Evolutionary conservation across 64 coral and sea anemone genomes (phyloP).

Genomic region (Montipora efflorescens): DNA sequence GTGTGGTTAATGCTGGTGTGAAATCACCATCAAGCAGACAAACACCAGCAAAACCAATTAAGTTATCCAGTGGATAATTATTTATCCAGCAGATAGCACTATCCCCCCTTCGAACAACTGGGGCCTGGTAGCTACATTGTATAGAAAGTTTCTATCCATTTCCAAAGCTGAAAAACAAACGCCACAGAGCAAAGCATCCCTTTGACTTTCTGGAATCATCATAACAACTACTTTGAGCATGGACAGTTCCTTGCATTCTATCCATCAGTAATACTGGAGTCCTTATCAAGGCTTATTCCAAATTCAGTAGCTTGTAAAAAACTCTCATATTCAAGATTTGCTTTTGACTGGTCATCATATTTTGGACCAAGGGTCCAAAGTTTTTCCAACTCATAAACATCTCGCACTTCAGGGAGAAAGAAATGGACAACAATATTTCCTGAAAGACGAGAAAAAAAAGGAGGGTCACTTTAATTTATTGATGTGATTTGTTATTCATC

Average conservation of each 20-base stretch:
- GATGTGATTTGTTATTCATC: too few relatives aligned
- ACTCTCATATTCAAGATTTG: conserved; percentile 71
- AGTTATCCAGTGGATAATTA: too few relatives aligned
- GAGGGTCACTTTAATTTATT: too few relatives aligned
- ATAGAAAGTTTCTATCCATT: too few relatives aligned
- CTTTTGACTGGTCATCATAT: conserved; percentile 95
- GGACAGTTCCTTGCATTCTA: background rate
- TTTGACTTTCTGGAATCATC: background rate
- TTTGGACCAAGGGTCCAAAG: conserved; percentile 91
- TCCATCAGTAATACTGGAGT: background rate
- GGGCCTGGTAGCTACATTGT: too few relatives aligned
- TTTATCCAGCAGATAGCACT: too few relatives aligned
- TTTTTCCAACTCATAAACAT: conserved; percentile 96
- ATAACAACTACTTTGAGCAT: background rate
- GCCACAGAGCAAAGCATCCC: background rate
- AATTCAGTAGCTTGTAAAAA: conserved; percentile 39
- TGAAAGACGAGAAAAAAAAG: background rate
- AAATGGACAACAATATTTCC: conserved; percentile 95
- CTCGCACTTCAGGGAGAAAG: conserved; percentile 89
- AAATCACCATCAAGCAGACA: too few relatives aligned
- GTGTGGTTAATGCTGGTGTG: too few relatives aligned
- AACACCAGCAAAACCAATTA: too few relatives aligned
- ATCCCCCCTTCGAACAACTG: too few relatives aligned
- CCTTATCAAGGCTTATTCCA: conserved; percentile 15
- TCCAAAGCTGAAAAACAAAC: too few relatives aligned